Evolutionary conservation across 2,797 vertebrate species (phyloP), one percentile per base, ranked within the genome.

Genomic region (Sebastes itinus): DNA sequence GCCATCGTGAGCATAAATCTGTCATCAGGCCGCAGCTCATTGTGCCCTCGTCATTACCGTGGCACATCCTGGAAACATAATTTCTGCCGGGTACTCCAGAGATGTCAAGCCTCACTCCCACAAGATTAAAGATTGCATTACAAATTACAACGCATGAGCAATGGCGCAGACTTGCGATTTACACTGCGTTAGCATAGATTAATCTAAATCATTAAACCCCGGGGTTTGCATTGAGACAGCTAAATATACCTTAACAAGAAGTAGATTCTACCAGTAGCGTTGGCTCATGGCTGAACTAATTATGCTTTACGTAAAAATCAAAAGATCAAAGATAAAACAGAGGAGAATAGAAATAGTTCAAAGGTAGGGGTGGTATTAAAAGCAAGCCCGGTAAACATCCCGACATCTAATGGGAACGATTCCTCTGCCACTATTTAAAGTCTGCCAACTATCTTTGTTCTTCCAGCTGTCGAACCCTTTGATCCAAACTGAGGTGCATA

Each of bases 41-140:
- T 87, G 88, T 90, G 62, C 74, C 77, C 68, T 64, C 76, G 73
- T 89, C 86, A 86, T 88, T 76, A 75, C 79, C 72, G 75, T 84
- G 67, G 72, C 80, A 78, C 75, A 71, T 86, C 79, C 77, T 67
- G 75, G 84, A 89, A 90, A 86, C 74, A 89, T 89, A n/a, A 69
- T 87, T 84, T 92, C 73, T 87, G 75, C 88, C 42, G 56, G 72
- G 61, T 83, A 73, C 88, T 87, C 88, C 28, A 49, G 85, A 91
- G 88, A 93, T 88, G 88, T 90, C 87, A 86, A 88, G 71, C 78
- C 81, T 81, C 75, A 75, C 81, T 92, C 88, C 81, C 85, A 66
- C 80, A 83, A 92, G 90, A 92, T 93, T 93, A 93, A 86, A 93
- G 89, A 93, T 89, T 84, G 62, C 77, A 77, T 89, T 89, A 81